Percentiles rank a stretch among this genome's conserved stretches.
Conservation (phyloP, 2,797 vertebrate species). For the Trachurus trachurus region DNA sequence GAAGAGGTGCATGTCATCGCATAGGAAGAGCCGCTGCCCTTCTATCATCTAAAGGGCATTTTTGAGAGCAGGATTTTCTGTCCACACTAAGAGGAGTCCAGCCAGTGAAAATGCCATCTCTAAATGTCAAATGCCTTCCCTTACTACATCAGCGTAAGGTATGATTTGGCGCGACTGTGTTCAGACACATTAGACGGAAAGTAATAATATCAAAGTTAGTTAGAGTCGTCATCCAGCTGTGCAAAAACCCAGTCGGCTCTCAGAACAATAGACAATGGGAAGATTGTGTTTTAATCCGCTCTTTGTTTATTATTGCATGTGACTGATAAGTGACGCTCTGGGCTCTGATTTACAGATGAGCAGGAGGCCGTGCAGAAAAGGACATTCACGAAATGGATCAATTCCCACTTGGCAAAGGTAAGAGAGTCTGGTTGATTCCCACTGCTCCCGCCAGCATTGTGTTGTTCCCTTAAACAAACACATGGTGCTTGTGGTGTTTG, state of each 20-base stretch:
- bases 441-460: conserved; percentile 69
- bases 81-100: conserved; percentile 47
- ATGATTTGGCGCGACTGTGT: conserved; percentile 42
- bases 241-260: conserved; percentile 44
- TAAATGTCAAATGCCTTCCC: conserved; percentile 76
- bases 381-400: conserved; percentile 99
- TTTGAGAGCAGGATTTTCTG: conserved; percentile 58
- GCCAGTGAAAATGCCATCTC: conserved; percentile 69
- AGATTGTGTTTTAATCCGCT: conserved; percentile 65
- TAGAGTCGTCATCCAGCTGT: conserved; percentile 43
- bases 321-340: conserved; percentile 63
- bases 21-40: conserved; percentile 36
- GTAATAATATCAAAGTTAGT: conserved; percentile 63
- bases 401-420: conserved; percentile 98
- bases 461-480: conserved; percentile 51
- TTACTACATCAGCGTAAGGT: conserved; percentile 38
- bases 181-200: conserved; percentile 50
- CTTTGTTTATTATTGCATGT: conserved; percentile 67
- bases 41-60: conserved; percentile 67
- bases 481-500: conserved; percentile 38
- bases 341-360: conserved; percentile 91
- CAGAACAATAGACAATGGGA: conserved; percentile 71
- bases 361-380: conserved; percentile 98
- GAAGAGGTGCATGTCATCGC: conserved; percentile 13
- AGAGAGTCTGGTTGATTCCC: conserved; percentile 64